Evolutionary conservation across 2,888 invertebrate genomes (phyloP), one percentile per base, ranked within the genome.

Genomic region (Kryphioiulus occultus): DNA sequence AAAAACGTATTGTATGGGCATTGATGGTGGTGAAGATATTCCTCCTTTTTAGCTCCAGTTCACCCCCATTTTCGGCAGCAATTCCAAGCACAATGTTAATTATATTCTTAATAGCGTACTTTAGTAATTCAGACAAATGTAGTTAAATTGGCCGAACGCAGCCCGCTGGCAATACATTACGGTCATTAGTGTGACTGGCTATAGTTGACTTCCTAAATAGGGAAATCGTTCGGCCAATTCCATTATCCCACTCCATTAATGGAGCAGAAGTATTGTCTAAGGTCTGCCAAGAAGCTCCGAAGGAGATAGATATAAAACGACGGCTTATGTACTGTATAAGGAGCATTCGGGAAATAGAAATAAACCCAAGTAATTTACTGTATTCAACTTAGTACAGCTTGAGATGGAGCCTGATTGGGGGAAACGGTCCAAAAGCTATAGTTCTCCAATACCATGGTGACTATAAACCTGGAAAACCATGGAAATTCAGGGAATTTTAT

Each of bases 71-170:
- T 59, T 59, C 47, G 0, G n/a, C n/a, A 59, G 53, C 53, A 59
- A 59, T n/a, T 59, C 53, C n/a, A n/a, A n/a, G n/a, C 53, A 59
- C n/a, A 59, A 59, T 59, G 53, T 59, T 59, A 59, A 59, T 59
- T 59, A 59, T 59, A 59, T n/a, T 7, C n/a, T 59, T 59, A 59
- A 59, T 59, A n/a, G 53, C 53, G 53, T 59, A n/a, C 53, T 59
- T 59, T 59, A 59, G 53, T 59, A 59, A 59, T 59, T 59, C 53
- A 59, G 53, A 59, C 53, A 59, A 59, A 59, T 59, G 53, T 59
- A 59, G 53, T 59, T 59, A 59, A 59, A 59, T 59, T 59, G 53
- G 53, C 53, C 53, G 53, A 59, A 59, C n/a, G 53, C 53, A 59
- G 53, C 19, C 53, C 53, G 53, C 17, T n/a, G 53, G 53, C 53